Conservation (phyloP, 1,140 invertebrate species). For the Heliconius himera region DNA sequence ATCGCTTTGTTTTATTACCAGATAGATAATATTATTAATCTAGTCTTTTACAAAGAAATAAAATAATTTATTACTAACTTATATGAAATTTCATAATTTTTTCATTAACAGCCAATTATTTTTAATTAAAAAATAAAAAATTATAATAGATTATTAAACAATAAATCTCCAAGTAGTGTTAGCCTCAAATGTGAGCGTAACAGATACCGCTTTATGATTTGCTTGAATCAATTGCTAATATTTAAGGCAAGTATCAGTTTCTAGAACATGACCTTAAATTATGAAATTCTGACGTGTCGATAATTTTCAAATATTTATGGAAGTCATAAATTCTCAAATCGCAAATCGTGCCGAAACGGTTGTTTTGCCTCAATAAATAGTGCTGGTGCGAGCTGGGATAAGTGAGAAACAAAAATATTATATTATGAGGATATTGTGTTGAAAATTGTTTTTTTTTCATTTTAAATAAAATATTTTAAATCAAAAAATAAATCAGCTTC, state of each 20-base stretch:
- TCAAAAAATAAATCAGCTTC: too few species aligned
- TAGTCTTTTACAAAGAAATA: too few species aligned
- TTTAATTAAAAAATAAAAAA: too few species aligned
- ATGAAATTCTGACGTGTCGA: slow-evolving; percentile 32
- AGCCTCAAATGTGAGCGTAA: neutral
- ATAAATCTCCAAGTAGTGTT: neutral
- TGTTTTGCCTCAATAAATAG: slow-evolving; percentile 39
- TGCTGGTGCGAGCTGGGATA: neutral
- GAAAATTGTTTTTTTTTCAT: neutral
- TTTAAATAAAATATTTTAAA: neutral
- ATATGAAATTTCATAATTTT: too few species aligned
- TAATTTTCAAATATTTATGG: slow-evolving; percentile 43
- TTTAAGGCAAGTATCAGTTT: slow-evolving; percentile 28
- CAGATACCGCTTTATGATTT: slow-evolving; percentile 3
- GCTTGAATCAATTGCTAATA: slow-evolving; percentile 28
- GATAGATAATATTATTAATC: too few species aligned
- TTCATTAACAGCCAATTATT: too few species aligned
- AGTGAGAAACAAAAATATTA: slow-evolving; percentile 26
- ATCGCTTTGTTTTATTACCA: too few species aligned
- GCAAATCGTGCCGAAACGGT: slow-evolving; percentile 43
- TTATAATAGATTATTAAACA: neutral
- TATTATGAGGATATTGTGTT: neutral
- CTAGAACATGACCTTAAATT: slow-evolving; percentile 33
- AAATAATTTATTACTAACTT: too few species aligned
- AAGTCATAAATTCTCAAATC: slow-evolving; percentile 41